Conservation (phyloP, 53 echinoderm and acorn worm genomes). For the Antedon mediterranea region DNA sequence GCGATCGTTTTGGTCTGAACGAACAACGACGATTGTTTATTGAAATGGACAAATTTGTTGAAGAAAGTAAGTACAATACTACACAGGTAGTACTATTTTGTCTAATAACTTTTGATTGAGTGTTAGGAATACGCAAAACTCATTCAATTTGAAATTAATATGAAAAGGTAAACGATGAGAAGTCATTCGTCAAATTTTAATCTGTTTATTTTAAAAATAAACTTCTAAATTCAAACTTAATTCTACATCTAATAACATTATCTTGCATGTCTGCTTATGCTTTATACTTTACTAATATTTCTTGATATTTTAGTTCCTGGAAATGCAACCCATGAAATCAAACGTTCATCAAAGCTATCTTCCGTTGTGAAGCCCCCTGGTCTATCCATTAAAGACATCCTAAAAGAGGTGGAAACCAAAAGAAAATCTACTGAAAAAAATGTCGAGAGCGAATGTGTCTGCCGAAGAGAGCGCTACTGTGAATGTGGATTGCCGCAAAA, state of each 20-base stretch:
- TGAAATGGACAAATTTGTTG: constrained; percentile 28
- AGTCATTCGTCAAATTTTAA: too few relatives aligned
- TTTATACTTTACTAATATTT: too few relatives aligned
- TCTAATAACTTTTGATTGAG: background rate
- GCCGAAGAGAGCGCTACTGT: constrained; percentile 30
- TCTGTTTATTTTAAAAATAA: too few relatives aligned
- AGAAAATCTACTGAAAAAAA: background rate
- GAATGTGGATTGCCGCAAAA: constrained; percentile 41
- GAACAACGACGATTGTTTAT: constrained; percentile 13
- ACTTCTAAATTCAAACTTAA: too few relatives aligned
- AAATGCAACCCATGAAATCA: background rate
- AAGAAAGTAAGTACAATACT: constrained; percentile 10
- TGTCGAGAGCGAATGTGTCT: background rate
- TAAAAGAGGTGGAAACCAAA: background rate
- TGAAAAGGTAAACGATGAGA: too few relatives aligned
- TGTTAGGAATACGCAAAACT: too few relatives aligned
- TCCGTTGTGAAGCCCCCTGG: constrained; percentile 18
- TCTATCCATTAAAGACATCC: background rate
- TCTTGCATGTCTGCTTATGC: background rate
- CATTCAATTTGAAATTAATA: too few relatives aligned
- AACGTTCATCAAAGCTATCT: constrained; percentile 7
- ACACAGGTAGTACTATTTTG: background rate
- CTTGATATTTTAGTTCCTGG: background rate
- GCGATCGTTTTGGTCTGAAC: background rate
- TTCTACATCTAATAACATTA: background rate